Percentiles rank a stretch among this genome's conserved stretches.
Conservation (phyloP, 1,140 invertebrate genomes). For the Pseudomyrmex sp. region DNA sequence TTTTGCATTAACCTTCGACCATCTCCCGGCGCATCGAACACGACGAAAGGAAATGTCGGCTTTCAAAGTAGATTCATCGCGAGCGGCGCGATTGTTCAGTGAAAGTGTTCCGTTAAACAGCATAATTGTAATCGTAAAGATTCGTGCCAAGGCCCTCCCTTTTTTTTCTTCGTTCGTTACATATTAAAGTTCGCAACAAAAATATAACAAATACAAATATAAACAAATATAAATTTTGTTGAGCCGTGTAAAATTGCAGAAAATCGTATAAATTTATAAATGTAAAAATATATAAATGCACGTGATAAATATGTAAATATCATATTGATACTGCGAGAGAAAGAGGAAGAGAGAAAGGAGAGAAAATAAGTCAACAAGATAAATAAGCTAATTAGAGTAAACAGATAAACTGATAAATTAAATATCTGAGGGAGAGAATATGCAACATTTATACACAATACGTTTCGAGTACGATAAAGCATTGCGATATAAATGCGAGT, state of each 20-base stretch:
- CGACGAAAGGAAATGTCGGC: slow-evolving; percentile 42
- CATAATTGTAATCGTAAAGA: slow-evolving; percentile 40
- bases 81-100: slow-evolving; percentile 56
- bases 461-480: not conserved
- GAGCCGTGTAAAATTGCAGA: too few relatives aligned
- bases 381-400: slow-evolving; percentile 21
- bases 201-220: not conserved
- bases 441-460: not conserved
- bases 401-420: slow-evolving; percentile 25
- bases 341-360: too few relatives aligned
- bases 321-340: not conserved
- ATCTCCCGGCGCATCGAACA: slow-evolving; percentile 42
- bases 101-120: slow-evolving; percentile 53
- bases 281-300: slow-evolving; percentile 3
- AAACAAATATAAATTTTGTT: not conserved
- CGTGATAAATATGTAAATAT: not conserved
- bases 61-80: slow-evolving; percentile 50
- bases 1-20: slow-evolving; percentile 54
- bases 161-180: not conserved
- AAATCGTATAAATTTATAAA: not conserved
- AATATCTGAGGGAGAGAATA: not conserved
- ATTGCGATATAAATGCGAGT: slow-evolving; percentile 10
- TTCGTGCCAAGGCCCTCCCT: slow-evolving; percentile 51
- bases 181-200: too few relatives aligned
- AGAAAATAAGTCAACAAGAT: slow-evolving; percentile 6